Evolutionary conservation across 2,888 invertebrate genomes (phyloP).

Genomic region (Leucophenga maculata): DNA sequence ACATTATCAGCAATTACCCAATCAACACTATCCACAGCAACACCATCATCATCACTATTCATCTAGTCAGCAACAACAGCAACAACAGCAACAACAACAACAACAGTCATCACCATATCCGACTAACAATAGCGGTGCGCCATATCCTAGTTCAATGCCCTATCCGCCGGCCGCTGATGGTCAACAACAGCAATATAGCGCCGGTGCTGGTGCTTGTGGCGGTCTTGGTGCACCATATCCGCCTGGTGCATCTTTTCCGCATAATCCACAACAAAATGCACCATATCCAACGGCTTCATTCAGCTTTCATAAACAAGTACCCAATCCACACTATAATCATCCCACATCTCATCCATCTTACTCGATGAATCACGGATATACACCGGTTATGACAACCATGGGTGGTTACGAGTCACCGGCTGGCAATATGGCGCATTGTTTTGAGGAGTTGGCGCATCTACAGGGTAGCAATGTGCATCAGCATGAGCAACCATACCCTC

Average conservation of each 20-base stretch:
- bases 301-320: slow-evolving; percentile 22
- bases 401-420: slow-evolving; percentile 53
- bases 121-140: slow-evolving; percentile 12
- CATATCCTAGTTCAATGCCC: slow-evolving; percentile 37
- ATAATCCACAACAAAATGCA: slow-evolving; percentile 43
- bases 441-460: slow-evolving; percentile 60
- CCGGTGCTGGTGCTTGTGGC: slow-evolving; percentile 7
- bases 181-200: not conserved
- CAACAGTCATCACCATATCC: slow-evolving; percentile 36
- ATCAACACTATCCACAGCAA: slow-evolving; percentile 35
- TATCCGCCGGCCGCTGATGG: slow-evolving; percentile 20
- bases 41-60: slow-evolving; percentile 47
- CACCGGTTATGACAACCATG: slow-evolving; percentile 52
- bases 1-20: slow-evolving; percentile 45
- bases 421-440: slow-evolving; percentile 59
- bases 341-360: slow-evolving; percentile 47
- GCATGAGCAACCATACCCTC: not conserved
- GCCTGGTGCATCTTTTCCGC: slow-evolving; percentile 8
- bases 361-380: slow-evolving; percentile 53
- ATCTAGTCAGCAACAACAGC: slow-evolving; percentile 39
- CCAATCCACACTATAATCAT: slow-evolving; percentile 41
- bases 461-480: slow-evolving; percentile 45
- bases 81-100: slow-evolving; percentile 37
- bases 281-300: slow-evolving; percentile 30
- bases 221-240: slow-evolving; percentile 24